These are phyloP conservation scores for Gibbula magus DNA, from an alignment of 2,888 invertebrate species.

Conservation along the genomic window DNA sequence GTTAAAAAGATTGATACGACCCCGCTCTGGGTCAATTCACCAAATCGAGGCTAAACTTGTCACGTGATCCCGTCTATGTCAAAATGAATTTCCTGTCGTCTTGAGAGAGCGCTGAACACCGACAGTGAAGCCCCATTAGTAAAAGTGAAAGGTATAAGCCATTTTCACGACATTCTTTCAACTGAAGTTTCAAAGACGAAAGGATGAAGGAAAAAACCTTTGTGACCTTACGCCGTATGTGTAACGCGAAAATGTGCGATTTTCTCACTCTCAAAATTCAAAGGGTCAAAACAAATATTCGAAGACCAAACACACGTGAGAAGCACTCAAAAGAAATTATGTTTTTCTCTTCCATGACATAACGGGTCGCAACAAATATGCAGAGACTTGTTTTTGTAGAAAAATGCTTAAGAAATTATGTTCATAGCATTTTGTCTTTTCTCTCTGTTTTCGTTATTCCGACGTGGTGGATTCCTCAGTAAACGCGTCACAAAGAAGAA, in stretches of 20 bases:
- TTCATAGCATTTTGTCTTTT: slow-evolving; percentile 1
- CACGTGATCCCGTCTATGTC: slow-evolving; percentile 3
- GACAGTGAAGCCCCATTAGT: background rate
- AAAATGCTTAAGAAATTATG: background rate
- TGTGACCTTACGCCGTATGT: background rate
- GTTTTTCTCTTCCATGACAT: background rate
- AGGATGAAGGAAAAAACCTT: background rate
- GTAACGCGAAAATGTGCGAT: background rate
- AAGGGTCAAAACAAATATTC: background rate
- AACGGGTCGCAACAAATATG: slow-evolving; percentile 4
- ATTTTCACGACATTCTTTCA: slow-evolving; percentile 1
- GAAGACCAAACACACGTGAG: background rate
- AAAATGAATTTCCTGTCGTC: background rate
- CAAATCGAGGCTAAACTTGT: background rate
- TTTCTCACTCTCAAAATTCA: background rate
- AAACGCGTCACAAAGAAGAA: background rate
- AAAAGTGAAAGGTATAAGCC: background rate
- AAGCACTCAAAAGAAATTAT: too few relatives aligned
- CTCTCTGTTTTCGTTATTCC: background rate
- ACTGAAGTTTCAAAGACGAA: background rate
- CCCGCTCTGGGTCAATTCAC: background rate
- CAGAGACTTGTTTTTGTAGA: background rate
- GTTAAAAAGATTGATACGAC: background rate
- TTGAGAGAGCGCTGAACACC: background rate
- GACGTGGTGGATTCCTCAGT: background rate